Evolutionary conservation across 1,140 invertebrate species (phyloP), one percentile per base, ranked within the genome.

Genomic region (Aphaenogaster floridana): DNA sequence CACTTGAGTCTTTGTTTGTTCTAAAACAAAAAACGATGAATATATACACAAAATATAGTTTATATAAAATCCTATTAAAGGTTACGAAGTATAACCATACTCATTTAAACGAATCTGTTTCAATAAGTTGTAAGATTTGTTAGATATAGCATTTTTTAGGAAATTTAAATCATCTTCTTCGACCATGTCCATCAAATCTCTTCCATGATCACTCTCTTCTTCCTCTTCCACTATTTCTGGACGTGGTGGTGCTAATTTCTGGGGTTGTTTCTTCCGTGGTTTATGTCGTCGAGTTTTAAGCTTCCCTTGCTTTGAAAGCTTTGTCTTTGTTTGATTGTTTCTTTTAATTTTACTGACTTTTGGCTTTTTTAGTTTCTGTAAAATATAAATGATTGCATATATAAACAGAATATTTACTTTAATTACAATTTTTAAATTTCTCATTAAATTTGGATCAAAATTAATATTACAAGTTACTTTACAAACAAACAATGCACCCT

Each of bases 151-250:
- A 28, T 95, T 95, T 91, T 96, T 95, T 11, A 97, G 93, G 90
- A 97, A 97, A 76, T 96, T 93, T 76, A 97, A 92, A 92, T 97
- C 97, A 15, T 97, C 97, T 45, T 97, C 94, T 77, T 96, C 96
- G 61, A 97, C 94, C 96, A 97, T 97, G 45, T 96, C 95, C 86
- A 97, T 92, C 95, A 97, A 96, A 92, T 97, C 96, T 59, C 96
- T 95, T 36, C 96, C 96, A 95, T 96, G 95, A 90, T 96, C 96
- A 91, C 94, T 95, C 85, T 96, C 93, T 66, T 93, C 91, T 86
- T 95, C 93, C 45, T 93, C 90, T 4, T 95, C 93, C 85, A 95
- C 93, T 85, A 95, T 93, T 36, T 96, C 94, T 52, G 94, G 94
- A 28, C 72, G 84, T 90, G 95, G 61, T 48, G 68, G 54, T 93